A percentile compares a stretch with the other conserved stretches of the same genome.
Evolutionary conservation across 2,888 invertebrate genomes (phyloP).

Genomic region (Drosophila aldrichi): DNA sequence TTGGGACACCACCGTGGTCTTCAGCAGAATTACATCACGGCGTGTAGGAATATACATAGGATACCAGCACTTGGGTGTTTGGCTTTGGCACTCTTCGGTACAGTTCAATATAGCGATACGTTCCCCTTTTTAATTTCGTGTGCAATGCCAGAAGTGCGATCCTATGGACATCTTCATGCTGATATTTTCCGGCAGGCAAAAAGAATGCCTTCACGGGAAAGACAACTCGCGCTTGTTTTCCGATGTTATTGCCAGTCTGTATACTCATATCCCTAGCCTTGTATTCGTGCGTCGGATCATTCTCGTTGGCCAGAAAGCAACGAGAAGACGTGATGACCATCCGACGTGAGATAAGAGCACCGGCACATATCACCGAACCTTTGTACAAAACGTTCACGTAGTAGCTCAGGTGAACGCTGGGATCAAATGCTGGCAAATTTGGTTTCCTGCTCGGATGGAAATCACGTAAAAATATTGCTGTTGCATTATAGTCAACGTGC

Average conservation of each 20-base stretch:
- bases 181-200: slow-evolving; percentile 14
- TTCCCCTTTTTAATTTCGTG: neutral
- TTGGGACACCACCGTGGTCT: slow-evolving; percentile 6
- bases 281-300: slow-evolving; percentile 11
- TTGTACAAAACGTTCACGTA: slow-evolving; percentile 49
- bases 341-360: slow-evolving; percentile 43
- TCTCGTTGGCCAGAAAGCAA: slow-evolving; percentile 31
- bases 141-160: slow-evolving; percentile 40
- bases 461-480: slow-evolving; percentile 11
- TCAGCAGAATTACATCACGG: slow-evolving; percentile 6
- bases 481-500: slow-evolving; percentile 48
- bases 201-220: slow-evolving; percentile 37
- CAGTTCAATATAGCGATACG: slow-evolving; percentile 22
- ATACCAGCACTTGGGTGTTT: slow-evolving; percentile 9
- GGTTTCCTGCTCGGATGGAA: rapidly evolving
- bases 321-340: slow-evolving; percentile 58
- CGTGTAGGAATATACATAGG: slow-evolving; percentile 14
- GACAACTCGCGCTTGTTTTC: rapidly evolving
- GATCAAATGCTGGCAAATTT: slow-evolving; percentile 11
- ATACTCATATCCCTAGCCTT: slow-evolving; percentile 41
- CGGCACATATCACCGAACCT: slow-evolving; percentile 48
- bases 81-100: neutral
- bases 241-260: slow-evolving; percentile 25
- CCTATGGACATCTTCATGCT: neutral
- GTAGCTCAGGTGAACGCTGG: slow-evolving; percentile 18